phyloP scores from a whole-genome alignment of 2,797 vertebrate species.

The Malacoraja senta region DNA sequence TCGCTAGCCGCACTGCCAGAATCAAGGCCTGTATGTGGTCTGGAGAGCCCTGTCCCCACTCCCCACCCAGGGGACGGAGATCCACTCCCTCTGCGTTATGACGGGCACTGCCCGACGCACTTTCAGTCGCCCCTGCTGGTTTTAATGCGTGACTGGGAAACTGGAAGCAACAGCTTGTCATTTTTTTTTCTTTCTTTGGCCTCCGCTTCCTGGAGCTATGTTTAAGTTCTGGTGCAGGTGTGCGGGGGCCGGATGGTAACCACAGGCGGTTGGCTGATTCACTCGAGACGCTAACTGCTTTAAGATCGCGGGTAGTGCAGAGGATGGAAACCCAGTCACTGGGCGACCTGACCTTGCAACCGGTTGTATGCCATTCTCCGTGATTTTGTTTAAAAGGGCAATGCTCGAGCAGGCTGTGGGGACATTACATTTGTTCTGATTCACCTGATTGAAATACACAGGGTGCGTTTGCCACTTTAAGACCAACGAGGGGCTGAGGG shows the following conservation, averaged over 20 bases:
- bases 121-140: neutral
- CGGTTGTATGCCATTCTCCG: neutral
- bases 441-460: neutral
- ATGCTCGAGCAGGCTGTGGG: neutral
- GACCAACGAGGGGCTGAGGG: neutral
- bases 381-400: constrained; percentile 17
- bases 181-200: neutral
- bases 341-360: neutral
- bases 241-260: neutral
- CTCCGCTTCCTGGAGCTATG: constrained; percentile 3
- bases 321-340: neutral
- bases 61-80: no score
- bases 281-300: neutral
- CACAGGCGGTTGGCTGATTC: neutral
- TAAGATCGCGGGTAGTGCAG: neutral
- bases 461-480: neutral
- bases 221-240: neutral
- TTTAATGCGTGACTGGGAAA: neutral
- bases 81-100: no score
- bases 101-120: neutral
- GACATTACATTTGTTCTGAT: neutral
- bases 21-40: no score
- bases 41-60: no score
- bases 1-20: neutral
- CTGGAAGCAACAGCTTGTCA: neutral